phyloP scores from a whole-genome alignment of 2,113 vertebrate species.

The Burhinus oedicnemus region DNA sequence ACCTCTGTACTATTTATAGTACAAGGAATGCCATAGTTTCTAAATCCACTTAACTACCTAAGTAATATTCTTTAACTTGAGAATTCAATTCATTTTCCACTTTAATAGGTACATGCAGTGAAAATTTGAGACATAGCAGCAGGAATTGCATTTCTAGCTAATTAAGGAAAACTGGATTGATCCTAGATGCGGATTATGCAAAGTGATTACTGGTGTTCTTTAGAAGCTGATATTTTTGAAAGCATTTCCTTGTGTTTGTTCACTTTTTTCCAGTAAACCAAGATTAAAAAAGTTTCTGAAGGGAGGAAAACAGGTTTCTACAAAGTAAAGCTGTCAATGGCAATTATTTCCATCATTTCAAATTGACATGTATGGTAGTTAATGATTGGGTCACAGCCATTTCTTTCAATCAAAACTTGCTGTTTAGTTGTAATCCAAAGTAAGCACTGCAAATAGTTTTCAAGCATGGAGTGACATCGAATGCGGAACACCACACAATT shows the following conservation, averaged over 20 bases:
- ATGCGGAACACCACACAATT: not conserved
- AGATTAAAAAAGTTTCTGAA: conserved; percentile 33
- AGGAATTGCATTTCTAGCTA: conserved; percentile 51
- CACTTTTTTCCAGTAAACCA: conserved; percentile 47
- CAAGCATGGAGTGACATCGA: not conserved
- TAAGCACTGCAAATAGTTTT: not conserved
- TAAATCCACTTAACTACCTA: conserved; percentile 1
- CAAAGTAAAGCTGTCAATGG: conserved; percentile 20
- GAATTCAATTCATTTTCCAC: conserved; percentile 12
- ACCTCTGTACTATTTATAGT: not conserved
- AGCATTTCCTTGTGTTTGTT: conserved; percentile 59
- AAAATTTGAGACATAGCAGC: conserved; percentile 37
- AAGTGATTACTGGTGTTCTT: conserved; percentile 60
- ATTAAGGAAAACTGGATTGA: conserved; percentile 55
- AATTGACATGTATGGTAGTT: conserved; percentile 8
- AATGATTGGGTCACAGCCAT: not conserved
- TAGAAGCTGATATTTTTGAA: conserved; percentile 62
- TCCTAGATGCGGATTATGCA: conserved; percentile 57
- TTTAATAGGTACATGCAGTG: conserved; percentile 4
- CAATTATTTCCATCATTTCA: conserved; percentile 39
- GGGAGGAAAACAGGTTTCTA: conserved; percentile 11
- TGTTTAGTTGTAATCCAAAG: not conserved
- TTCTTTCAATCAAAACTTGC: conserved; percentile 35
- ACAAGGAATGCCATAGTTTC: not conserved
- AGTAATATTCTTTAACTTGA: conserved; percentile 13